A percentile compares a stretch with the other conserved stretches of the same genome.
phyloP scores from a whole-genome alignment of 2,797 vertebrate genomes.

The Notolabrus celidotus region DNA sequence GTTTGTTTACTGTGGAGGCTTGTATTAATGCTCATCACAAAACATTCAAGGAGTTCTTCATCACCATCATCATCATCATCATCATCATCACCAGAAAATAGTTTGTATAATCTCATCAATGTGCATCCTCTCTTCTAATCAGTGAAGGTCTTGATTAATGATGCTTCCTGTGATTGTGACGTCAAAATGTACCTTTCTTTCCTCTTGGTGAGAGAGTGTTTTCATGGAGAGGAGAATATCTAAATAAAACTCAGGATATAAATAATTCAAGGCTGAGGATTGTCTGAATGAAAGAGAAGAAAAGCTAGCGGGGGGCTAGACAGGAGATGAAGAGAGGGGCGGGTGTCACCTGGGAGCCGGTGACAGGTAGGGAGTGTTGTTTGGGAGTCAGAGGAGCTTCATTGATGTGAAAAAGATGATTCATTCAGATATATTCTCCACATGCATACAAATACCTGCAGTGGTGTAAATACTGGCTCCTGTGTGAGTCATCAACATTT shows the following conservation, averaged over 20 bases:
- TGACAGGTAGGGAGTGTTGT: conserved; percentile 40
- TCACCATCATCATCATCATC: too few relatives aligned
- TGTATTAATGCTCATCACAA: conserved; percentile 37
- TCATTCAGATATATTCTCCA: conserved; percentile 38
- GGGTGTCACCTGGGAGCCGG: conserved; percentile 40
- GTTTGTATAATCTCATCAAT: background rate
- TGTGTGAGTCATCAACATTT: conserved; percentile 65
- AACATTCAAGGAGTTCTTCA: conserved; percentile 13
- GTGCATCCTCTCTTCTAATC: background rate
- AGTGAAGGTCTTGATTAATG: conserved; percentile 3
- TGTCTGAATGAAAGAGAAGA: conserved; percentile 49
- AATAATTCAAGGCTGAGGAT: conserved; percentile 70
- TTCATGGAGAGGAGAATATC: conserved; percentile 41
- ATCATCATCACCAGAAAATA: too few relatives aligned
- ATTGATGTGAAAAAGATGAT: conserved; percentile 37
- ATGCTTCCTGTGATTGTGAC: background rate
- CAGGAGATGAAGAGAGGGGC: background rate
- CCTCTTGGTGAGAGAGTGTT: conserved; percentile 15
- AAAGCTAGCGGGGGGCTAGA: conserved; percentile 12
- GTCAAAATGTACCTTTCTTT: background rate
- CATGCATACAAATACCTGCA: conserved; percentile 39
- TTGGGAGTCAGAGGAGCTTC: conserved; percentile 22
- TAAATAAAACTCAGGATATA: conserved; percentile 66
- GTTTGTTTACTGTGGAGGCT: conserved; percentile 18
- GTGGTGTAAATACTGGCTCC: conserved; percentile 33